Evolutionary conservation across 2,113 vertebrate genomes (phyloP), one percentile per base, ranked within the genome.

Genomic region (Bostrychus sinensis): DNA sequence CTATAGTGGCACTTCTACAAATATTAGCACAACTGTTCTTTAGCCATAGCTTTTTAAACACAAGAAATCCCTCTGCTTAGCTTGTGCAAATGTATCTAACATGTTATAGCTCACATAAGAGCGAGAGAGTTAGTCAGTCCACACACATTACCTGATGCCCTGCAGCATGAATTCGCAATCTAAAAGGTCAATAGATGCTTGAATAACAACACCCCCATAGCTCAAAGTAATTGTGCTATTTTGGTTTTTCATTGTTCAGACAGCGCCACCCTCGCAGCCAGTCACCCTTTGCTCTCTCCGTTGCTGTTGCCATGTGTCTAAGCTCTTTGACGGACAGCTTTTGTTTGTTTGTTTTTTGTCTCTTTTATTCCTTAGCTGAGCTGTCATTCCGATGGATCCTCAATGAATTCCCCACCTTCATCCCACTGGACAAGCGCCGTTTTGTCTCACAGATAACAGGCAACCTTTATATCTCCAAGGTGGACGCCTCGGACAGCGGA

Each of bases 381-480:
- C 93, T 99, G 83, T 98, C 94, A 64, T 98, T 97, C 69, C 94
- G 96, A 79, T 98, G 97, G 96, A 95, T 99, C 87, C 91, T 99
- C 56, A 98, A 98, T 45, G 96, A 98, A 75, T 98, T 99, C 78
- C 97, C 97, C 13, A 92, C 92, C n/a, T 98, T 99, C 86, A 97
- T 99, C 86, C 81, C 90, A 8, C 84, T 94, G 92, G 95, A 96
- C 85, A 94, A 95, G 62, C 91, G 97, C 5, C 93, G 94, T 64
- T 99, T 97, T 85, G 94, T 99, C 64, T 98, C 96, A 19, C 97
- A 99, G 90, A 93, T 86, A 0, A 97, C 95, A 0, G 97, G 97
- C 53, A 98, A 99, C 86, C 95, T 99, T 55, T 98, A 98, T 80
- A 98, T 99, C 74, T 96, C 97, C 30, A 96, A 96, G 68, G 97